Evolutionary conservation across 2,113 vertebrate species (phyloP).

Genomic region (Blennius ocellaris): DNA sequence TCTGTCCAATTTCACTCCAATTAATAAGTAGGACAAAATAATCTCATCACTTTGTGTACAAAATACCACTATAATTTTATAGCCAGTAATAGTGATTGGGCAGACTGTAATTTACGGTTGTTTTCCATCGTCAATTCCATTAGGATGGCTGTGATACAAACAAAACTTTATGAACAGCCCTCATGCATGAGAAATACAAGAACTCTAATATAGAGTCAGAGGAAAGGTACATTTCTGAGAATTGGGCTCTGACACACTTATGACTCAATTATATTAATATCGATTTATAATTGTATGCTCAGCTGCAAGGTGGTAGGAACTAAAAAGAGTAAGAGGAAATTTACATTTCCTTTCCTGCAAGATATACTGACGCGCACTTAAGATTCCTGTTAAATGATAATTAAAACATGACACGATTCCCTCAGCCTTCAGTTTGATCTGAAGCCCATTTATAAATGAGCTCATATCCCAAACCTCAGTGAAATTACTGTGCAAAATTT

Average conservation of each 20-base stretch:
- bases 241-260: slow-evolving; percentile 19
- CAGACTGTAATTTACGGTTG: slow-evolving; percentile 35
- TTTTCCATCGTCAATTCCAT: slow-evolving; percentile 31
- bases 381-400: slow-evolving; percentile 62
- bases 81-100: slow-evolving; percentile 53
- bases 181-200: slow-evolving; percentile 12
- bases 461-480: slow-evolving; percentile 58
- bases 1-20: slow-evolving; percentile 81
- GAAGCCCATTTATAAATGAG: slow-evolving; percentile 63
- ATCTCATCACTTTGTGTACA: slow-evolving; percentile 62
- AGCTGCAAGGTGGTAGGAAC: slow-evolving; percentile 23
- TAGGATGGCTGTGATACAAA: slow-evolving; percentile 21
- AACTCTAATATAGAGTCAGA: slow-evolving; percentile 26
- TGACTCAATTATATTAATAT: slow-evolving; percentile 54
- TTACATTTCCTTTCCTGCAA: slow-evolving; percentile 36
- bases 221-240: slow-evolving; percentile 15
- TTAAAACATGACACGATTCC: slow-evolving; percentile 67
- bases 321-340: slow-evolving; percentile 32
- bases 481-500: slow-evolving; percentile 51
- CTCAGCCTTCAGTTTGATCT: slow-evolving; percentile 55
- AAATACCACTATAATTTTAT: slow-evolving; percentile 58
- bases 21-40: slow-evolving; percentile 78
- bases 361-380: slow-evolving; percentile 32
- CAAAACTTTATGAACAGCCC: slow-evolving; percentile 40
- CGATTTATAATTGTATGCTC: slow-evolving; percentile 32